Base-by-base conservation (phyloP, 2,797 vertebrate genomes). In the Ctenopoma multispine region DNA sequence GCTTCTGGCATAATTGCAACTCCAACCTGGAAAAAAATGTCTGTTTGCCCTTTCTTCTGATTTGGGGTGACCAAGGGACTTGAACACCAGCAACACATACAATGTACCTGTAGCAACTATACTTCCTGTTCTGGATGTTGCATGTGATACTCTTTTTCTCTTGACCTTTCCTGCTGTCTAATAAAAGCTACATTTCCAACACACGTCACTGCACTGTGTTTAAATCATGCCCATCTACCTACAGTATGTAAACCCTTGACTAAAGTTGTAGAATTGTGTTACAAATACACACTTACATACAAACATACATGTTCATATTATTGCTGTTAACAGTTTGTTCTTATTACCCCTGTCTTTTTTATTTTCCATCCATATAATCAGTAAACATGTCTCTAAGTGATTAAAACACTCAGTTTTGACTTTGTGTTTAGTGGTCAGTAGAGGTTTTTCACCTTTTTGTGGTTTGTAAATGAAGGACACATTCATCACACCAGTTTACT, bases 131-230 rank as follows among this genome's bases (percentile, higher is more conserved):
- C 34, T 12, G 24, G 17, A 21, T 31, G 9, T 17, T 48, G 23
- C 47, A 11, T 48, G 38, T 31, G 27, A 21, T n/a, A 34, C 18
- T 12, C 9, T 55, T 27, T 44, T 18, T 29, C 34, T 72, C 21
- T 17, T 75, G 70, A 75, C 72, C 59, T 79, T 77, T 58, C n/a
- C 41, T 50, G 40, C 77, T 34, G 47, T 69, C 60, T 64, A 41
- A 65, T 64, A 43, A 61, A 53, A 44, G 17, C 23, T 9, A 63
- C 53, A 47, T 58, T 27, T 58, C 51, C 69, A n/a, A 23, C 23
- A 24, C 9, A 44, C 21, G 13, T 11, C 12, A 3, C 46, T 23
- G n/a, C 18, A n/a, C 44, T 46, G 9, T 20, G n/a, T 48, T 34
- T 24, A 14, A 15, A 40, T 18, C 17, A 20, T 24, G 46, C 12